phyloP scores from a whole-genome alignment of 2,888 invertebrate genomes.

The Diaprepes abbreviatus region DNA sequence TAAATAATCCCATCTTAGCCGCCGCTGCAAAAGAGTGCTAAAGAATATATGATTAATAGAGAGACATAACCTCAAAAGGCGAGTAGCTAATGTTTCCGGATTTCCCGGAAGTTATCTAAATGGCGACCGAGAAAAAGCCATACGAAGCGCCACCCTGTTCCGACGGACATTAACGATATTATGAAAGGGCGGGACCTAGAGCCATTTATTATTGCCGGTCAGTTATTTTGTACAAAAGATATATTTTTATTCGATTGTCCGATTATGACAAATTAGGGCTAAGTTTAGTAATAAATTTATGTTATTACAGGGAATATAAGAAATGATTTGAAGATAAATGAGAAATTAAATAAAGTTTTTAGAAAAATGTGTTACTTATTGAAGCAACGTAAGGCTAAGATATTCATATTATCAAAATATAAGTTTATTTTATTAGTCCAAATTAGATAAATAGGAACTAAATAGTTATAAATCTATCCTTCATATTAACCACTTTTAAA shows the following conservation, averaged over 20 bases:
- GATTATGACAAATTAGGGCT: constrained; percentile 10
- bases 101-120: constrained; percentile 67
- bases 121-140: constrained; percentile 60
- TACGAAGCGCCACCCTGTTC: constrained; percentile 64
- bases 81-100: constrained; percentile 68
- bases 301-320: too few species aligned
- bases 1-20: too few species aligned
- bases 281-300: background rate
- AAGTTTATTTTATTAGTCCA: too few species aligned
- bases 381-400: too few species aligned
- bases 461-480: too few species aligned
- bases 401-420: too few species aligned
- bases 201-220: constrained; percentile 61
- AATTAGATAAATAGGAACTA: too few species aligned
- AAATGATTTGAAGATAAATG: too few species aligned
- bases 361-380: too few species aligned
- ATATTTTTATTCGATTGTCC: constrained; percentile 5
- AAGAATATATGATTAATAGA: constrained; percentile 68
- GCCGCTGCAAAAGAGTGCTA: constrained; percentile 26
- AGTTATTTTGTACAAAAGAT: constrained; percentile 22
- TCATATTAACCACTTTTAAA: too few species aligned
- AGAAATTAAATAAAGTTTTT: too few species aligned
- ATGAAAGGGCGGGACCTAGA: constrained; percentile 65
- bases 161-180: constrained; percentile 66
- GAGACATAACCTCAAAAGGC: constrained; percentile 63